Base-by-base conservation (phyloP, 2,888 invertebrate species). In the Phrixothrix hirtus region DNA sequence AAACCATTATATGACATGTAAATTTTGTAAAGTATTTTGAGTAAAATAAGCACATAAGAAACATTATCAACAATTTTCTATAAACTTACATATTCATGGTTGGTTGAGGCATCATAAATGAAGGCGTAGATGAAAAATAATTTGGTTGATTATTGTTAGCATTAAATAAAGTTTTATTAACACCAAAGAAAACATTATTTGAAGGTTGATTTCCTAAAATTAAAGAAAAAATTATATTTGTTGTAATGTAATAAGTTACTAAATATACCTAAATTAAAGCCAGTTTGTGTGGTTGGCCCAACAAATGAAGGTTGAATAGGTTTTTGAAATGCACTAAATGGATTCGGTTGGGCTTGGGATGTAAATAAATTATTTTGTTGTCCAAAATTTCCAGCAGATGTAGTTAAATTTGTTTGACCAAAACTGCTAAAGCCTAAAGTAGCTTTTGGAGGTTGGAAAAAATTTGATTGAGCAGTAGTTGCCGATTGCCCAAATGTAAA, bases 81-180 rank as follows among this genome's bases (percentile, higher is more conserved):
- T n/a, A n/a, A n/a, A n/a, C n/a, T n/a, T n/a, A n/a, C n/a, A n/a
- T n/a, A n/a, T n/a, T n/a, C n/a, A n/a, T n/a, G n/a, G n/a, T n/a
- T n/a, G n/a, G n/a, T n/a, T n/a, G n/a, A n/a, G n/a, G n/a, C n/a
- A n/a, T n/a, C n/a, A n/a, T n/a, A n/a, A n/a, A n/a, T n/a, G n/a
- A n/a, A n/a, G n/a, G n/a, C n/a, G n/a, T n/a, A n/a, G n/a, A n/a
- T n/a, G n/a, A n/a, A n/a, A n/a, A n/a, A n/a, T n/a, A n/a, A n/a
- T n/a, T n/a, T n/a, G n/a, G n/a, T n/a, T n/a, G n/a, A n/a, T n/a
- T n/a, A n/a, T n/a, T n/a, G n/a, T n/a, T n/a, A n/a, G n/a, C n/a
- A n/a, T n/a, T n/a, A n/a, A 83, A 81, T 0, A 79, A 58, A 14
- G 64, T 60, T 29, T 58, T 58, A 15, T 42, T 47, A 69, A 69